Conservation (phyloP, 2,113 vertebrate genomes). For the Hydrolagus affinis region DNA sequence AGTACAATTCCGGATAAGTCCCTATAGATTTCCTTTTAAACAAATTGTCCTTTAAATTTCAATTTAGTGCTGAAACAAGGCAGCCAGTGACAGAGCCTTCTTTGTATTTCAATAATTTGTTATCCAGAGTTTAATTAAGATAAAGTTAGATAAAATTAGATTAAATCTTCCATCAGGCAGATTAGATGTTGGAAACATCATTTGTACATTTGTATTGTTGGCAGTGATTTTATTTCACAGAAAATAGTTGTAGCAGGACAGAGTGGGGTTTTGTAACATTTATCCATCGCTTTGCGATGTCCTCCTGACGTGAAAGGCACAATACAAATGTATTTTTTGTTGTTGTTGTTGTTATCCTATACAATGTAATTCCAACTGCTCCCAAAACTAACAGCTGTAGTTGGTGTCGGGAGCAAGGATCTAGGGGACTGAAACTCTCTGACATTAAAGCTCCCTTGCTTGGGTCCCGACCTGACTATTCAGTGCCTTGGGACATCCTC, state of each 20-base stretch:
- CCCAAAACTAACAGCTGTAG: too few relatives aligned
- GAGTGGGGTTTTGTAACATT: neutral
- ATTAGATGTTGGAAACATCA: neutral
- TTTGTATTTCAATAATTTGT: neutral
- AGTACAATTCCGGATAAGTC: neutral
- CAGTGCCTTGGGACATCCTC: too few relatives aligned
- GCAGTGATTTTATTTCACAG: neutral
- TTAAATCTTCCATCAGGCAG: neutral
- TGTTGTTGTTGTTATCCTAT: too few relatives aligned
- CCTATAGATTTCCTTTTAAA: neutral
- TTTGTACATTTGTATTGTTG: neutral
- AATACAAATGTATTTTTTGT: too few relatives aligned
- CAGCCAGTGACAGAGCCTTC: neutral
- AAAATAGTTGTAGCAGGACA: neutral
- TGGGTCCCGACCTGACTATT: too few relatives aligned
- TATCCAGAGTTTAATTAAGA: neutral
- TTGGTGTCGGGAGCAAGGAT: too few relatives aligned
- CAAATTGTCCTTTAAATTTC: neutral
- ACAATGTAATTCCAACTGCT: too few relatives aligned
- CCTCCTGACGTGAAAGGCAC: too few relatives aligned
- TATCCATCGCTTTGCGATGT: too few relatives aligned
- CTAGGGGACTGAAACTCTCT: too few relatives aligned
- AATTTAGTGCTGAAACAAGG: neutral
- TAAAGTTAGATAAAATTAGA: neutral
- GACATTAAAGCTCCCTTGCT: too few relatives aligned